Evolutionary conservation across 1,140 invertebrate species (phyloP), one percentile per base, ranked within the genome.

Genomic region (Bombus consobrinus): DNA sequence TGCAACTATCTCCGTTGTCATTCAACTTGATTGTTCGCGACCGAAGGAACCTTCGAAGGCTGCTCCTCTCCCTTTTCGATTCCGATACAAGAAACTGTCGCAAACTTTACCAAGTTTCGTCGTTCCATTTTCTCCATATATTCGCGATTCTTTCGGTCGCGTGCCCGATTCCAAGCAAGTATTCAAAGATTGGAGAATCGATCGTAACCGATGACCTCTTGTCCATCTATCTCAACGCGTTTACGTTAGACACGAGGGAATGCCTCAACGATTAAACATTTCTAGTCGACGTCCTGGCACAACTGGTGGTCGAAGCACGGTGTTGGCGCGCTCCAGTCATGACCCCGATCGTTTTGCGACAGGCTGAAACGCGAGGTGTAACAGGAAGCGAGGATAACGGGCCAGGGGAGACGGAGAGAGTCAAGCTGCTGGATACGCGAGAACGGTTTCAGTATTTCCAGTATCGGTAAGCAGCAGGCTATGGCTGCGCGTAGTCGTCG

Each of bases 401-500:
- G 39, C 22, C 4, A 41, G 39, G n/a, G 12, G 37, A 34, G 37
- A 18, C 18, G 32, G 12, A 15, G 22, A 6, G 59, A 47, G 22
- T 9, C 43, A 59, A 77, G 66, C 15, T 66, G 69, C 9, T 39
- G 68, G 75, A 74, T 28, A 76, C 47, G 64, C 28, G 83, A 37
- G 79, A 88, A 64, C 71, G 57, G 59, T 79, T 82, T 37, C 37
- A 85, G 86, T 87, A 89, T 89, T 90, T 89, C 68, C 85, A 89
- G 81, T 90, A 81, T 90, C 85, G 78, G 66, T 72, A 85, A 69
- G 89, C 81, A 83, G 47, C 87, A 34, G 43, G 41, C 90, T 92
- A 91, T 91, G 90, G 90, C 90, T 91, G 25, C 18, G 83, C 86
- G 82, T 85, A 85, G 81, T 86, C 37, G 5, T 39, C 68, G 15